Evolutionary conservation across 2,113 vertebrate species (phyloP).

Genomic region (Coptodon bakossiorum): DNA sequence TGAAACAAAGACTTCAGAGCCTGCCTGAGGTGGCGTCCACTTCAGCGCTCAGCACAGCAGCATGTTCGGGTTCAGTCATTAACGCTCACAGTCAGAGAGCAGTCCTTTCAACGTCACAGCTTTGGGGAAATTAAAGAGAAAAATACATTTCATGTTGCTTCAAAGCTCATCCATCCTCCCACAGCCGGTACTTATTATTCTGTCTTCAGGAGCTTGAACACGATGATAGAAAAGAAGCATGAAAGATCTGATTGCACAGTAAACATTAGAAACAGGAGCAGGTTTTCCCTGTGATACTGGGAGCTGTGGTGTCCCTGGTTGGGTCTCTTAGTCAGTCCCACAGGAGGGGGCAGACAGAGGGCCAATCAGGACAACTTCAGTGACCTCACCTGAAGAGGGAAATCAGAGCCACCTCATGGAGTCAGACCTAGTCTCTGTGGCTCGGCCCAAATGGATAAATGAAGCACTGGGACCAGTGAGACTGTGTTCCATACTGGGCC

Average conservation of each 20-base stretch:
- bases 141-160: neutral
- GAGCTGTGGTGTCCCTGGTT: neutral
- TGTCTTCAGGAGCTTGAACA: neutral
- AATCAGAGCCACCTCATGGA: neutral
- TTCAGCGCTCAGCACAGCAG: neutral
- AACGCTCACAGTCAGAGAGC: neutral
- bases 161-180: neutral
- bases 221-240: neutral
- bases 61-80: neutral
- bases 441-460: neutral
- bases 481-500: neutral
- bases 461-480: neutral
- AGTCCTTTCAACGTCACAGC: rapidly evolving
- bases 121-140: neutral
- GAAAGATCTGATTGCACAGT: neutral
- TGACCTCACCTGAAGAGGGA: neutral
- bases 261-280: neutral
- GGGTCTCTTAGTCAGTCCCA: neutral
- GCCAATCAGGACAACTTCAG: neutral
- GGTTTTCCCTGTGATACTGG: neutral
- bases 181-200: neutral
- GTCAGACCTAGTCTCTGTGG: neutral
- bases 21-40: neutral
- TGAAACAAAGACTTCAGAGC: neutral
- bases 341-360: neutral